Base-by-base conservation (phyloP, 2,888 invertebrate genomes). In the Athalia circularis region DNA sequence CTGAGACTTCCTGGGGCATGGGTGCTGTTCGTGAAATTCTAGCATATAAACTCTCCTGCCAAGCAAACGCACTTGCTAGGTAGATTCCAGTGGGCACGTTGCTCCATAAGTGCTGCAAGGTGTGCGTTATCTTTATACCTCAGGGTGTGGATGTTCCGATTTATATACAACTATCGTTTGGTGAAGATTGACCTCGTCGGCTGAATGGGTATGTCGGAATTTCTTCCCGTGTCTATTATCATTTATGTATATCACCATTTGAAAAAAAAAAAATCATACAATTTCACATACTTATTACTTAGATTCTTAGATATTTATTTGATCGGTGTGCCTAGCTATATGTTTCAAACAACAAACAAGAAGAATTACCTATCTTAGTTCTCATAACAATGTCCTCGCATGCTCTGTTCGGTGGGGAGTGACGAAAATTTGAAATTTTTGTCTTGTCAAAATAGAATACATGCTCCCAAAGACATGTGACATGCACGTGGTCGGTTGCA, bases 151-250 rank as follows among this genome's bases (percentile, higher is more conserved):
- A 68, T 54, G 54, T 68, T 43, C 54, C 29, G 13, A 54, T 29
- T 54, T 43, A 43, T 15, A 13, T 43, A 43, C 3, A 48, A 4
- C 3, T 59, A 7, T 3, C 54, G 9, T 52, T 15, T 15, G 11
- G 15, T 72, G 59, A 72, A 72, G 47, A 13, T 57, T 57, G 47
- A 72, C 72, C 8, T 47, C 43, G 15, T 45, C 57, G 43, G 4
- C 59, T 29, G 59, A 72, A 72, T 72, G 72, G 72, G 72, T 72
- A 72, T 45, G 72, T 72, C 13, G 11, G 52, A 0, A 72, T 59
- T 57, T 4, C 11, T 15, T 47, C 29, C 3, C 15, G 1, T 11
- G 7, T 61, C 3, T 13, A 43, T 54, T 54, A 11, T 54, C 54
- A 7, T 43, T 54, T n/a, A 50, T 43, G 13, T 65, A 48, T 48